Evolutionary conservation across 2,113 vertebrate genomes (phyloP).

Genomic region (Xenus cinereus): DNA sequence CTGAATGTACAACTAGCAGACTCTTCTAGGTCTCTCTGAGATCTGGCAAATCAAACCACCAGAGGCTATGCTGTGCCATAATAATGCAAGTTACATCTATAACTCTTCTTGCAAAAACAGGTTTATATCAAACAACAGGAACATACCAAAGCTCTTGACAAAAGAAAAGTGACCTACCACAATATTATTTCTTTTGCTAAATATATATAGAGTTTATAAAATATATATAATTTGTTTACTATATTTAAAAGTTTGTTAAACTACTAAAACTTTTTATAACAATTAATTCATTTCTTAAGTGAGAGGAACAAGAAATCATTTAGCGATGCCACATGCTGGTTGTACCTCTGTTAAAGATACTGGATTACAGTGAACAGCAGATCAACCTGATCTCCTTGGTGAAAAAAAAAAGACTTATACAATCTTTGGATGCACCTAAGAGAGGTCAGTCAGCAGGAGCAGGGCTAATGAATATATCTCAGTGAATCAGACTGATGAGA

Average conservation of each 20-base stretch:
- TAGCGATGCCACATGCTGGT: neutral
- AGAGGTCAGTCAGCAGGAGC: neutral
- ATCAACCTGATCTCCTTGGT: neutral
- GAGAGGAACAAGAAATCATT: neutral
- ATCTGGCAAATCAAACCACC: neutral
- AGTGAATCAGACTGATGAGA: neutral
- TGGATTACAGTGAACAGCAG: neutral
- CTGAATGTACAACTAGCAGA: neutral
- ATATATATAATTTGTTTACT: neutral
- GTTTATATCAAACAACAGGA: conserved; percentile 29
- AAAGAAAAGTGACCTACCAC: neutral
- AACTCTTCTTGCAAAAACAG: neutral
- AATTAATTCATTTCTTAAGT: neutral
- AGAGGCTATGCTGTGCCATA: neutral
- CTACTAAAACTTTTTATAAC: neutral
- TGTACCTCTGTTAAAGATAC: neutral
- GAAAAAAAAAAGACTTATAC: neutral
- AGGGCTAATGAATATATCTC: neutral
- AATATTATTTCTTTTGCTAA: neutral
- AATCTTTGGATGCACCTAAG: neutral
- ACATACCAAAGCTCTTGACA: neutral
- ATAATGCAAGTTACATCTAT: neutral
- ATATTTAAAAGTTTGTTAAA: neutral
- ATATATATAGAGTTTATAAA: neutral
- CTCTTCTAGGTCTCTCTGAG: neutral